Evolutionary conservation across 2,113 vertebrate genomes (phyloP).

Genomic region (Echinops telfairi): DNA sequence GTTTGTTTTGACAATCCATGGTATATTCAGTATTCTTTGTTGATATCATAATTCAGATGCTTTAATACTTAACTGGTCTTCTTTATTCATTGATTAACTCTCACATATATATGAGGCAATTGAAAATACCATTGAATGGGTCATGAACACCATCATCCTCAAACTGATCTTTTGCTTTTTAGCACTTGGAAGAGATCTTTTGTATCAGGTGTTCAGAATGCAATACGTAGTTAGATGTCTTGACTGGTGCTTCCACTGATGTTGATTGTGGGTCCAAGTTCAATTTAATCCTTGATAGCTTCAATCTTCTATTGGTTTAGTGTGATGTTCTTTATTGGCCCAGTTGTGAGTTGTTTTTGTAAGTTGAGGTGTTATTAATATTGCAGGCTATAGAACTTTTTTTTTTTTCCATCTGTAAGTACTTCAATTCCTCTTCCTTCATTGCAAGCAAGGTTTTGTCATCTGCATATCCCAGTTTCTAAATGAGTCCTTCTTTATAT

Average conservation of each 20-base stretch:
- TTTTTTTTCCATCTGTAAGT: background rate
- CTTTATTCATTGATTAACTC: background rate
- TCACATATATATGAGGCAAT: background rate
- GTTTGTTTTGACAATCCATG: background rate
- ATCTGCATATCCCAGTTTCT: background rate
- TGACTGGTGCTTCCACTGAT: background rate
- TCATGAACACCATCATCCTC: background rate
- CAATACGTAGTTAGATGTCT: background rate
- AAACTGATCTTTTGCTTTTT: background rate
- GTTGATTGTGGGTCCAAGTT: background rate
- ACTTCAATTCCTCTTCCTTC: background rate
- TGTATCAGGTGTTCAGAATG: background rate
- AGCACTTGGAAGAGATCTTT: background rate
- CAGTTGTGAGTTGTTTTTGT: background rate
- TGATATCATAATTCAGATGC: background rate
- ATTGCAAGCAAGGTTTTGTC: background rate
- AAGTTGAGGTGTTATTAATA: background rate
- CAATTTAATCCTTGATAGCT: background rate
- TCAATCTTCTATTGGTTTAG: background rate
- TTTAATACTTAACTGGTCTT: background rate
- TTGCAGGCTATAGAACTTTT: background rate
- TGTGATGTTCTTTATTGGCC: background rate
- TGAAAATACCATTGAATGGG: background rate
- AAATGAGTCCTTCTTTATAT: background rate
- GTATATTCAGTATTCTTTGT: background rate